These are phyloP conservation scores for Bungarus multicinctus DNA, from an alignment of 2,113 vertebrate species.

Conservation along the genomic window DNA sequence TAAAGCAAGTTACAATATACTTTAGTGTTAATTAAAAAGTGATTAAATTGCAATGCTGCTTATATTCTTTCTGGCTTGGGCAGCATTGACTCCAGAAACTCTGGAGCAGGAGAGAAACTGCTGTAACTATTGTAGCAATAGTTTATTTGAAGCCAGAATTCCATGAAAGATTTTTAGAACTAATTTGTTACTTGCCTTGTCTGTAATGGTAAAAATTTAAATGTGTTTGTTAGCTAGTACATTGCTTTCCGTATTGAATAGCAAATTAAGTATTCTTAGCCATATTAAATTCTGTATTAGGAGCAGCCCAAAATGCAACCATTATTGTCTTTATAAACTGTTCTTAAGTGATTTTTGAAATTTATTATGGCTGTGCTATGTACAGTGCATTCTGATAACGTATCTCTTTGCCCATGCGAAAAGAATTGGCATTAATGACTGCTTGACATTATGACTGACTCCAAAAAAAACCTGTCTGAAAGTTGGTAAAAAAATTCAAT, in stretches of 20 bases:
- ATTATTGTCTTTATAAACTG: neutral
- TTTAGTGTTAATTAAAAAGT: conserved; percentile 17
- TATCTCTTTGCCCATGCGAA: neutral
- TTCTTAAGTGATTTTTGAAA: neutral
- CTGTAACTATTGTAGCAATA: neutral
- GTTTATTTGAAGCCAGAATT: neutral
- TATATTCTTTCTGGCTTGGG: neutral
- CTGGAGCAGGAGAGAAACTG: neutral
- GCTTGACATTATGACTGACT: neutral
- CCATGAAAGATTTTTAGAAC: neutral
- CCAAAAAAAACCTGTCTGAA: neutral
- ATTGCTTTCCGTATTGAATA: neutral
- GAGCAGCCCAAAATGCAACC: neutral
- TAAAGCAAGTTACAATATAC: conserved; percentile 8
- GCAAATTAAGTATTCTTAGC: neutral
- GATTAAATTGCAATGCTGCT: neutral
- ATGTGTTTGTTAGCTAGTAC: neutral
- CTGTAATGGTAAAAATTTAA: neutral
- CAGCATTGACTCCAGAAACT: neutral
- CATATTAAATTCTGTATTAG: neutral
- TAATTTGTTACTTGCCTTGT: neutral
- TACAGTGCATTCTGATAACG: neutral
- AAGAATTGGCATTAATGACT: neutral
- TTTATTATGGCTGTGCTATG: neutral
- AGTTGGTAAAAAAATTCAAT: neutral